A percentile compares a stretch with the other conserved stretches of the same genome.
Evolutionary conservation across 2,113 vertebrate genomes (phyloP).

Genomic region (Neodon shergylaensis): DNA sequence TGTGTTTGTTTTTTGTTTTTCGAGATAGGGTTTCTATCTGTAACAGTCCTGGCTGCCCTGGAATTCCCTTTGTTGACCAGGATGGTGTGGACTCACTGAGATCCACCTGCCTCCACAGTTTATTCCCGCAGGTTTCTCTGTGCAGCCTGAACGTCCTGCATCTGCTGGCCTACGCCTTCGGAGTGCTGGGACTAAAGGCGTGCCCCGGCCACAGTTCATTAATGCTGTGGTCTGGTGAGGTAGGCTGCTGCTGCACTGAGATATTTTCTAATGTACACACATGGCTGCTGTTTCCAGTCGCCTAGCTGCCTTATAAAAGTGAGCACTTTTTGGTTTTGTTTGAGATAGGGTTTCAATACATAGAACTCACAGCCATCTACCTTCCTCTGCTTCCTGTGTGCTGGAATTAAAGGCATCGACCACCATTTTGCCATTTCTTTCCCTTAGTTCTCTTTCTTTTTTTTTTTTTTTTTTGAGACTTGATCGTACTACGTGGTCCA

Average conservation of each 20-base stretch:
- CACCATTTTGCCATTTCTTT: background rate
- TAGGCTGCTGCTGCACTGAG: background rate
- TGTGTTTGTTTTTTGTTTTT: no score
- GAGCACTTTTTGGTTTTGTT: background rate
- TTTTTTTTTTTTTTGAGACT: no score
- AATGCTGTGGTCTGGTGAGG: background rate
- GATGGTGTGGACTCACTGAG: background rate
- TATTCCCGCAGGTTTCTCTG: background rate
- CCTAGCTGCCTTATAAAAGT: background rate
- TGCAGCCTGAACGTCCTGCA: no score
- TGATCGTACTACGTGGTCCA: background rate
- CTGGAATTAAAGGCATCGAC: background rate
- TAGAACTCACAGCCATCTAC: no score
- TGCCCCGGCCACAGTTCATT: no score
- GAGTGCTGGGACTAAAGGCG: background rate
- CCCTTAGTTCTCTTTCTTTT: no score
- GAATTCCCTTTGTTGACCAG: background rate
- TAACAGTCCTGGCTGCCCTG: background rate
- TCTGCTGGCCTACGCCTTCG: background rate
- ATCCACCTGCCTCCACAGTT: background rate
- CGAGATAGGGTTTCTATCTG: background rate
- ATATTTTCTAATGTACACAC: background rate
- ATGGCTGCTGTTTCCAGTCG: background rate
- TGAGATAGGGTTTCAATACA: background rate
- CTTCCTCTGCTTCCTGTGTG: background rate